Evolutionary conservation across 1,140 invertebrate species (phyloP).

Genomic region (Globodera rostochiensis): DNA sequence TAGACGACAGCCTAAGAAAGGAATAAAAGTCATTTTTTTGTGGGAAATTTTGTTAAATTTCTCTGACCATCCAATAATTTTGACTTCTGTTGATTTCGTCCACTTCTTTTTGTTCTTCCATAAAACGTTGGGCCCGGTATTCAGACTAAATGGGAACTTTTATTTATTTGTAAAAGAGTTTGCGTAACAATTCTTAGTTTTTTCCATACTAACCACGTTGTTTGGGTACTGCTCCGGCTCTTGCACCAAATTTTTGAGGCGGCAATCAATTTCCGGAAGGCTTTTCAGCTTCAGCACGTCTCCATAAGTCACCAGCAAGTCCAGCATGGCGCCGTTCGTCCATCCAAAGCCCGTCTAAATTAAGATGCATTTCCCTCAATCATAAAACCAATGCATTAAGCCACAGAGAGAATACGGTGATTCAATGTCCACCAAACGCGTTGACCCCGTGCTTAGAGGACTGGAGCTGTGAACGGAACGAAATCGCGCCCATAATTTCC

Average conservation of each 20-base stretch:
- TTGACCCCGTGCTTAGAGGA: too few species aligned
- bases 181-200: too few species aligned
- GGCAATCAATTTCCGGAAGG: not conserved
- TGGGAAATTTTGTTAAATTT: not conserved
- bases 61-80: not conserved
- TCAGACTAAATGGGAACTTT: too few species aligned
- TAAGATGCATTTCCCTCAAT: too few species aligned
- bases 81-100: not conserved
- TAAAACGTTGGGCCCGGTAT: not conserved
- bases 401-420: too few species aligned
- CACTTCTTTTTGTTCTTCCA: not conserved
- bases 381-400: too few species aligned
- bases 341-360: constrained; percentile 23
- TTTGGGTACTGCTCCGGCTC: not conserved
- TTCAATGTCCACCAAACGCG: too few species aligned
- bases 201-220: too few species aligned
- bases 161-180: too few species aligned
- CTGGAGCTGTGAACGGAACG: too few species aligned
- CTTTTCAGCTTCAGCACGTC: constrained; percentile 7
- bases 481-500: too few species aligned
- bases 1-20: not conserved
- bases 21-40: not conserved
- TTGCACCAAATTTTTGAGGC: not conserved
- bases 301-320: constrained; percentile 16
- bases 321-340: not conserved